A percentile compares a stretch with the other conserved stretches of the same genome.
Evolutionary conservation across 2,797 vertebrate species (phyloP).

Genomic region (Megaceryle alcyon): DNA sequence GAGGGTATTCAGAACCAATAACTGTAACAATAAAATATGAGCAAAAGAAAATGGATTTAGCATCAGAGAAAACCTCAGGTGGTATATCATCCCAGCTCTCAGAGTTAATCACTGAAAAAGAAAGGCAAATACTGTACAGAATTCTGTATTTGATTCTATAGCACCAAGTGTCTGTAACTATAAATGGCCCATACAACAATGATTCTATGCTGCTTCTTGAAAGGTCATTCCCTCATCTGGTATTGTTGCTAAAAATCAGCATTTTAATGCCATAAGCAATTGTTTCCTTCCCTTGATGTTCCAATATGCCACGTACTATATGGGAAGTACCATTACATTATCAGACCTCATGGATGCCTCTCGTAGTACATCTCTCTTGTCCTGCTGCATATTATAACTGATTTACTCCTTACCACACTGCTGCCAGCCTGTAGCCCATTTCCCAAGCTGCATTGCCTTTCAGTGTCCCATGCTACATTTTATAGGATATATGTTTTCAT

Average conservation of each 20-base stretch:
- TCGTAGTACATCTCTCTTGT: not conserved
- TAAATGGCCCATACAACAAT: not conserved
- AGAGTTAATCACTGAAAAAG: constrained; percentile 18
- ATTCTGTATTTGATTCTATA: not conserved
- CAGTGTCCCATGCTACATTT: not conserved
- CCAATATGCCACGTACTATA: not conserved
- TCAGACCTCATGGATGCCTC: not conserved
- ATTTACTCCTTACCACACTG: not conserved
- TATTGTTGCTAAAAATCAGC: not conserved
- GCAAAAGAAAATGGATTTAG: constrained; percentile 43
- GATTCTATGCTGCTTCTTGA: not conserved
- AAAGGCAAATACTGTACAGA: not conserved
- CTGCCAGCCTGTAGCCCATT: not conserved
- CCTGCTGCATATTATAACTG: not conserved
- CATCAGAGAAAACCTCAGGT: constrained; percentile 39
- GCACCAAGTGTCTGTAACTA: not conserved
- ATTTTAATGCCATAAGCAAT: not conserved
- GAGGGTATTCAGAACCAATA: constrained; percentile 10
- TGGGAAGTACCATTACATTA: not conserved
- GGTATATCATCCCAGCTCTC: not conserved
- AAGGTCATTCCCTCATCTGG: not conserved
- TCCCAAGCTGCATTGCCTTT: not conserved
- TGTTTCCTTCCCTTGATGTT: not conserved
- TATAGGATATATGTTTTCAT: not conserved
- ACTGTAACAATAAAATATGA: constrained; percentile 17